phyloP scores from a whole-genome alignment of 2,113 vertebrate species.

The Brachyistius frenatus region DNA sequence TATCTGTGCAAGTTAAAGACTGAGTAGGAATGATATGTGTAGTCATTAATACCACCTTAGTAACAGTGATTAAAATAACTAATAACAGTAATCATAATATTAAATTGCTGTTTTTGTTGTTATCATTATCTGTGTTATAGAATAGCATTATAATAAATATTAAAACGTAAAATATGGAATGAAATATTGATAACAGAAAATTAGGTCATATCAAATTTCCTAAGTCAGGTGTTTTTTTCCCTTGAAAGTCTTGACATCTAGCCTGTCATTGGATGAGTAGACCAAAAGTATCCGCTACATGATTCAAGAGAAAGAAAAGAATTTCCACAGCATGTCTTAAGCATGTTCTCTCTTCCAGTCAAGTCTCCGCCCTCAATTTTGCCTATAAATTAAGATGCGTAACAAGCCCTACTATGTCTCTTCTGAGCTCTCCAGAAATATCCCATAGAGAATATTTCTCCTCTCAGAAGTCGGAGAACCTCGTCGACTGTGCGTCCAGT shows the following conservation, averaged over 20 bases:
- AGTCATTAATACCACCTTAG: neutral
- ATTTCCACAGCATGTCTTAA: conserved; percentile 37
- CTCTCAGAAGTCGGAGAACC: neutral
- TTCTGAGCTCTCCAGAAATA: conserved; percentile 16
- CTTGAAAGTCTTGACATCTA: neutral
- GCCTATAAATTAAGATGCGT: conserved; percentile 53
- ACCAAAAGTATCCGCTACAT: neutral
- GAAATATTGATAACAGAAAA: neutral
- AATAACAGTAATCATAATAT: neutral
- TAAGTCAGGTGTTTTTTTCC: neutral
- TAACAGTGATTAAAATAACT: neutral
- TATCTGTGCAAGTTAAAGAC: neutral
- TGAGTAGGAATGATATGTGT: neutral
- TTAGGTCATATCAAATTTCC: conserved; percentile 22
- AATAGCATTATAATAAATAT: neutral
- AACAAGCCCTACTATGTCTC: conserved; percentile 1
- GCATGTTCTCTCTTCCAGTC: conserved; percentile 66
- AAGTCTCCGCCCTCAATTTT: conserved; percentile 53
- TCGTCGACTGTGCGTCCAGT: neutral
- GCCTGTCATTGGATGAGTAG: conserved; percentile 38
- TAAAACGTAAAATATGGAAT: neutral
- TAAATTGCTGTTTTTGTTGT: neutral
- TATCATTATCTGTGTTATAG: neutral
- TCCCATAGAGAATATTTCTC: conserved; percentile 1
- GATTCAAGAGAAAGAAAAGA: conserved; percentile 1